A percentile compares a stretch with the other conserved stretches of the same genome.
These are phyloP conservation scores for Epizoanthus rinbou DNA, from an alignment of 92 coral and sea anemone species.

Conservation along the genomic window DNA sequence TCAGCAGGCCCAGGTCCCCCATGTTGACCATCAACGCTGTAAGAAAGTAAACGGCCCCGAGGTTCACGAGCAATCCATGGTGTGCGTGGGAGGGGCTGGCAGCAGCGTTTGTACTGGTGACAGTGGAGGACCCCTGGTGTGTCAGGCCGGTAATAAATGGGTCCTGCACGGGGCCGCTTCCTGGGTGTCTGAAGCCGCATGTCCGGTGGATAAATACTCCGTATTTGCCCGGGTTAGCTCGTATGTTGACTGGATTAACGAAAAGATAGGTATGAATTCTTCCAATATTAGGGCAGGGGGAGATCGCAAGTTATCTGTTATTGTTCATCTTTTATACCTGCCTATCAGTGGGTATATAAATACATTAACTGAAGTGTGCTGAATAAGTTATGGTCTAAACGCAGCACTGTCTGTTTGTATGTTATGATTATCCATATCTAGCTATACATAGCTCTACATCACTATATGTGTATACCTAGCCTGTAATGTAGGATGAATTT, in stretches of 20 bases:
- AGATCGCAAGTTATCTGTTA: no score
- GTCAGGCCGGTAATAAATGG: not conserved
- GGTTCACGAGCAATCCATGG: conserved; percentile 3
- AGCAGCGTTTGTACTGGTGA: not conserved
- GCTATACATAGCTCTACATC: no score
- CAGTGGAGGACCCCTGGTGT: conserved; percentile 5
- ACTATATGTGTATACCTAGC: not conserved
- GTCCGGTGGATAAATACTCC: not conserved
- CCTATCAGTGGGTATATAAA: no score
- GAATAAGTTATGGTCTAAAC: no score
- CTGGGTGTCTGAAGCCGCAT: not conserved
- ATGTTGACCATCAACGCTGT: not conserved
- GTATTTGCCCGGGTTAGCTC: conserved; percentile 7
- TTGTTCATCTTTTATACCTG: no score
- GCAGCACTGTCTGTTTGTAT: no score
- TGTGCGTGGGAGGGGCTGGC: conserved; percentile 1
- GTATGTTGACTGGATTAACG: not conserved
- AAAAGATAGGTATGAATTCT: not conserved
- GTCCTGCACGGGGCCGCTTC: conserved; percentile 2
- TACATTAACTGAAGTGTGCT: no score
- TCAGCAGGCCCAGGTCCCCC: not conserved
- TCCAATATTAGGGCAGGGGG: no score
- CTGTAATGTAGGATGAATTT: not conserved
- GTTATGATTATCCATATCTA: no score
- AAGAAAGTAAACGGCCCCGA: conserved; percentile 4